A percentile compares a stretch with the other conserved stretches of the same genome.
phyloP scores from a whole-genome alignment of 1,140 invertebrate species.

The Colletes gigas region DNA sequence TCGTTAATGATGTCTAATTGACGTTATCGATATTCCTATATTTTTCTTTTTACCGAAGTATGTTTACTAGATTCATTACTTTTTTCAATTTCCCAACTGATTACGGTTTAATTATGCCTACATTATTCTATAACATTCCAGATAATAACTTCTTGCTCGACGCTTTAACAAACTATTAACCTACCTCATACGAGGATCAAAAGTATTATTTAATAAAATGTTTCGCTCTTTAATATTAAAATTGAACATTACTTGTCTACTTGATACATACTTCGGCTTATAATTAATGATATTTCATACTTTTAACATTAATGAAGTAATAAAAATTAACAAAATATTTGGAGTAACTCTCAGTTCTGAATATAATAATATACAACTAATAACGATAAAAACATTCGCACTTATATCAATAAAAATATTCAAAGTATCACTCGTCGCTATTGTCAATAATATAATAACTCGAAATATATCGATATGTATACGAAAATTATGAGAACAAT shows the following conservation, averaged over 20 bases:
- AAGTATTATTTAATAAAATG: not conserved
- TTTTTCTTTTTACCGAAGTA: not conserved
- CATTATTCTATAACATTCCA: not conserved
- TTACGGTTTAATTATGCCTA: not conserved
- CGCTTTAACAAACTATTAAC: too few relatives aligned
- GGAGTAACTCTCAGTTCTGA: not conserved
- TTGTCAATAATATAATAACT: not conserved
- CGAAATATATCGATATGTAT: not conserved
- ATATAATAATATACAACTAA: not conserved
- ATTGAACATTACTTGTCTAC: not conserved
- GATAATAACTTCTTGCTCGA: too few relatives aligned
- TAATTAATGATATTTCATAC: not conserved
- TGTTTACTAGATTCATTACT: not conserved
- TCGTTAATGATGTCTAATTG: slow-evolving; percentile 40
- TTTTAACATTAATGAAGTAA: not conserved
- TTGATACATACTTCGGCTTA: not conserved
- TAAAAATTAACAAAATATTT: not conserved
- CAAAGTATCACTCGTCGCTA: not conserved
- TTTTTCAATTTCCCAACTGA: slow-evolving; percentile 2
- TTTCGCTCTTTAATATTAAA: not conserved
- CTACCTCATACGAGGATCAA: too few relatives aligned
- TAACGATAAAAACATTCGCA: not conserved
- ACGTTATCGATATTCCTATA: slow-evolving; percentile 25
- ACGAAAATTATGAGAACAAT: not conserved
- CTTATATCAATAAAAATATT: not conserved